Base-by-base conservation (phyloP, 2,797 vertebrate genomes). In the Phoxinus dragarum region DNA sequence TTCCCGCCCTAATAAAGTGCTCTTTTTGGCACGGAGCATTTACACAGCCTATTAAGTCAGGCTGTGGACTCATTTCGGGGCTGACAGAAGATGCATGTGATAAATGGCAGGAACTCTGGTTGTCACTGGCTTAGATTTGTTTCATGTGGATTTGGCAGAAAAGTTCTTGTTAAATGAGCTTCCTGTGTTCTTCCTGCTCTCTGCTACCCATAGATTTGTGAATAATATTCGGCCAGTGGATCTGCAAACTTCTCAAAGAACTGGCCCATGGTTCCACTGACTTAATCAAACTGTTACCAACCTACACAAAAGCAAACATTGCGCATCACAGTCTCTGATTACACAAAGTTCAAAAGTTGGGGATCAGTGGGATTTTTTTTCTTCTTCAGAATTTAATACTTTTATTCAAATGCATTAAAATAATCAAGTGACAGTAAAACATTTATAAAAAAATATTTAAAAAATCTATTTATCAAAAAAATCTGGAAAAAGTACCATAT, bases 1-100 rank as follows among this genome's bases (percentile, higher is more conserved):
- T 91, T 90, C 84, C 88, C 88, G 83, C 86, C 82, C 89, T 78
- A 44, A 82, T 85, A 75, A 87, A 87, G n/a, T 67, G 81, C 68
- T 80, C 71, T 77, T 66, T 77, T 77, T 82, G 59, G 69, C 66
- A 34, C 17, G 8, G 21, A 76, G 79, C 76, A 71, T 87, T 86
- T 77, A 67, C 44, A 31, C 56, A 47, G 36, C 4, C 64, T 54
- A 31, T 68, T 78, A 75, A 31, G 23, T 44, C 19, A 31, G 74
- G 49, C 75, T 6, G 44, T 44, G 79, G 84, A 72, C 52, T 71
- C 12, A 31, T 68, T 69, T 83, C 19, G 49, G 36, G 80, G 40
- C 76, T 76, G 66, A 77, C 9, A 27, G 73, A 77, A 61, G 56
- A 85, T 68, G 14, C 80, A 42, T 67, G 19, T 75, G 72, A 84